Evolutionary conservation across 2,113 vertebrate species (phyloP).

Genomic region (Eublepharis macularius): DNA sequence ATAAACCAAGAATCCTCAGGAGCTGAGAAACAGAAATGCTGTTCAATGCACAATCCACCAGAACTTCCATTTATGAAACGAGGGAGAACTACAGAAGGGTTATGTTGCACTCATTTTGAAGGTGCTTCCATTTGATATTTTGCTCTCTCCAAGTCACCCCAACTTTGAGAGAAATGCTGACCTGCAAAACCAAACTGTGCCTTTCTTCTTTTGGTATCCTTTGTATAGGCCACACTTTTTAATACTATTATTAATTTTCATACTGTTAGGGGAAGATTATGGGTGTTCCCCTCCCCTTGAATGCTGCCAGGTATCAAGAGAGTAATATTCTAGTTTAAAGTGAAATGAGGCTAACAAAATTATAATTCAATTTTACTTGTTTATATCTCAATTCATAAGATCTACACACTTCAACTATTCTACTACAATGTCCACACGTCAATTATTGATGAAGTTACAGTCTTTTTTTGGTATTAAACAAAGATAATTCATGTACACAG

Average conservation of each 20-base stretch:
- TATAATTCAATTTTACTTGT: constrained; percentile 81
- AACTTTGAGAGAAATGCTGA: too few relatives aligned
- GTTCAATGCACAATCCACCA: too few relatives aligned
- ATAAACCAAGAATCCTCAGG: too few relatives aligned
- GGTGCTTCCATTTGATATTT: too few relatives aligned
- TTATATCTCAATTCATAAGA: constrained; percentile 94
- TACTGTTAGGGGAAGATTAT: too few relatives aligned
- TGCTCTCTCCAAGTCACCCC: too few relatives aligned
- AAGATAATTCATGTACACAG: constrained; percentile 81
- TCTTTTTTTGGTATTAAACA: constrained; percentile 83
- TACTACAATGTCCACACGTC: constrained; percentile 91
- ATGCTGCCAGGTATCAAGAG: neutral
- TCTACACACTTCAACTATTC: constrained; percentile 93
- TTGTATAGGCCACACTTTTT: too few relatives aligned
- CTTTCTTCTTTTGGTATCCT: too few relatives aligned
- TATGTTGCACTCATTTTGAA: too few relatives aligned
- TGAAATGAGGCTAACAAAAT: constrained; percentile 74
- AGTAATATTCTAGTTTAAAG: neutral
- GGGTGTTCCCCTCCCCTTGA: neutral
- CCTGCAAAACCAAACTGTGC: too few relatives aligned
- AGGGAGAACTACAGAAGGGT: neutral
- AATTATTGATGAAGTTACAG: constrained; percentile 88
- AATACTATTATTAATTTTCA: too few relatives aligned
- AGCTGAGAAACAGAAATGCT: too few relatives aligned
- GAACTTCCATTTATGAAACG: neutral